phyloP scores from a whole-genome alignment of 1,140 invertebrate species.

The Trissolcus basalis region DNA sequence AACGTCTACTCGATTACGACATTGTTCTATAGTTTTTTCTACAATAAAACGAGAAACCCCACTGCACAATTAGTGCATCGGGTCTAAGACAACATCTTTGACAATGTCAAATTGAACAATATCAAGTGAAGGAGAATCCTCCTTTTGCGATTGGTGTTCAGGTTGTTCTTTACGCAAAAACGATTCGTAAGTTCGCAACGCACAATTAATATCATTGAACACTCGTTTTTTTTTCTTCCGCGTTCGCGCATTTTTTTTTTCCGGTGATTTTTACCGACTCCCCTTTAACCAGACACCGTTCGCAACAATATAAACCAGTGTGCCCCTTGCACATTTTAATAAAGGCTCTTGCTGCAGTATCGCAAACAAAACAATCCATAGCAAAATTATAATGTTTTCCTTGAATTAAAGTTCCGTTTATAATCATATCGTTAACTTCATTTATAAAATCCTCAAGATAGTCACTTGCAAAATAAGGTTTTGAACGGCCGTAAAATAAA shows the following conservation, averaged over 20 bases:
- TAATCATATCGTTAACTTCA: slow-evolving; percentile 22
- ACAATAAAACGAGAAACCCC: background rate
- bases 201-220: slow-evolving; percentile 7
- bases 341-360: slow-evolving; percentile 27
- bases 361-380: slow-evolving; percentile 8
- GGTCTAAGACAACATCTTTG: slow-evolving; percentile 11
- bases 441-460: slow-evolving; percentile 30
- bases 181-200: slow-evolving; percentile 4
- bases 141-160: slow-evolving; percentile 3
- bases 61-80: slow-evolving; percentile 10
- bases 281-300: slow-evolving; percentile 17
- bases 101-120: slow-evolving; percentile 9
- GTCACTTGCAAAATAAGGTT: slow-evolving; percentile 29
- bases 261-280: slow-evolving; percentile 8
- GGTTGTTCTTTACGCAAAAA: slow-evolving; percentile 6
- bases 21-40: background rate
- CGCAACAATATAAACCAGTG: slow-evolving; percentile 6
- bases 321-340: slow-evolving; percentile 25
- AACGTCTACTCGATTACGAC: background rate
- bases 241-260: background rate
- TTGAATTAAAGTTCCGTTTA: slow-evolving; percentile 15
- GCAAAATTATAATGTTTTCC: slow-evolving; percentile 15
- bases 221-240: slow-evolving; percentile 19
- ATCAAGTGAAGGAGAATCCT: slow-evolving; percentile 10
- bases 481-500: slow-evolving; percentile 38